Conservation (phyloP, 2,113 vertebrate species). For the Calcarius ornatus region DNA sequence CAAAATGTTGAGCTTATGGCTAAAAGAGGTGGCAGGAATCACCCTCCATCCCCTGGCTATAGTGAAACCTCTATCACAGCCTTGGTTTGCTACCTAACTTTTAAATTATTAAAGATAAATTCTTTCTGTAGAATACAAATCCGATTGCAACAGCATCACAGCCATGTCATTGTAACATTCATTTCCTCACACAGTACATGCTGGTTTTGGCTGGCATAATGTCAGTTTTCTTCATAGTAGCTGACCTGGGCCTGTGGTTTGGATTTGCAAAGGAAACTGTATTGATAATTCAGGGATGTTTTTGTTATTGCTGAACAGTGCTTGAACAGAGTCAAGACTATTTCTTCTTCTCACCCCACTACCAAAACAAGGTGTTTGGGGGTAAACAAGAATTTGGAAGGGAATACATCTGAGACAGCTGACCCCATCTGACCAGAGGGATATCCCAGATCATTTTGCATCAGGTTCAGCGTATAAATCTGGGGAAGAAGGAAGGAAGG, state of each 20-base stretch:
- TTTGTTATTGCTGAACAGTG: background rate
- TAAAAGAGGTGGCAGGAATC: background rate
- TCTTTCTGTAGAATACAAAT: background rate
- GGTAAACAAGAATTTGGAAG: background rate
- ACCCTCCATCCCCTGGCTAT: background rate
- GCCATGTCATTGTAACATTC: background rate
- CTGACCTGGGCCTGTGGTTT: background rate
- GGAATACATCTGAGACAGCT: background rate
- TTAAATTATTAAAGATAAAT: background rate
- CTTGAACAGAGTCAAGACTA: background rate
- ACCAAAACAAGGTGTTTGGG: background rate
- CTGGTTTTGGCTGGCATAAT: background rate
- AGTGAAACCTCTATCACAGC: background rate
- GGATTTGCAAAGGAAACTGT: background rate
- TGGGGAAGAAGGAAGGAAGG: background rate
- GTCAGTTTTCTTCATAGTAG: background rate
- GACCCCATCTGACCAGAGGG: background rate
- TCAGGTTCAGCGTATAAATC: background rate
- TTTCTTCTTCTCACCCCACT: background rate
- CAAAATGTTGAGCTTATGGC: background rate
- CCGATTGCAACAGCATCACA: background rate
- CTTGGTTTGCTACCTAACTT: background rate
- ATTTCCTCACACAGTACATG: background rate
- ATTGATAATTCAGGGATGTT: background rate
- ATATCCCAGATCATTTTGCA: background rate